Conservation (phyloP, 2,113 vertebrate species). For the Brachyhypopomus occidentalis region DNA sequence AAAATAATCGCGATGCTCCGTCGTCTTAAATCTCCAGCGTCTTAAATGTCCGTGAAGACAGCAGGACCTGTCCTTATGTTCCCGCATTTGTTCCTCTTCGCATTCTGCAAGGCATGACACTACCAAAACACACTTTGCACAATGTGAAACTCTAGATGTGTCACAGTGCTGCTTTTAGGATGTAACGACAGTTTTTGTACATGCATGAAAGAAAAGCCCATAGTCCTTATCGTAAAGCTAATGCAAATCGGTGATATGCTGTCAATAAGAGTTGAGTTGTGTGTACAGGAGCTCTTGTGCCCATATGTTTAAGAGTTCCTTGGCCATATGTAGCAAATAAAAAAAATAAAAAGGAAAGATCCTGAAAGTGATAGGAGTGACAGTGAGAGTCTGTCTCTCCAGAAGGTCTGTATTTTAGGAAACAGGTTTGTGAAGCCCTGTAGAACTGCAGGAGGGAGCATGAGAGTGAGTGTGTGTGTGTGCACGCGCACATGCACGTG, state of each 20-base stretch:
- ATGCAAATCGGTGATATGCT: constrained; percentile 48
- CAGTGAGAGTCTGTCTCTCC: constrained; percentile 59
- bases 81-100: too few relatives aligned
- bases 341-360: constrained; percentile 50
- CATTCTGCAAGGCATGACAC: too few relatives aligned
- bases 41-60: too few relatives aligned
- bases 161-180: too few relatives aligned
- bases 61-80: too few relatives aligned
- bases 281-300: constrained; percentile 29
- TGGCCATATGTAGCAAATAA: constrained; percentile 57
- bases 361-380: constrained; percentile 55
- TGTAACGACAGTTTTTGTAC: too few relatives aligned
- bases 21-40: too few relatives aligned
- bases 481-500: constrained; percentile 85
- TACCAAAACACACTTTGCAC: too few relatives aligned
- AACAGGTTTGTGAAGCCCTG: constrained; percentile 57
- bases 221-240: constrained; percentile 39
- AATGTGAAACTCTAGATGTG: too few relatives aligned
- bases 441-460: constrained; percentile 56
- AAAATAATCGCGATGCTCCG: too few relatives aligned
- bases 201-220: constrained; percentile 8
- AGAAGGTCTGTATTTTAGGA: constrained; percentile 61
- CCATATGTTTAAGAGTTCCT: constrained; percentile 55
- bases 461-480: constrained; percentile 11
- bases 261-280: constrained; percentile 42